phyloP scores from a whole-genome alignment of 2,888 invertebrate species.

The Aromia moschata region DNA sequence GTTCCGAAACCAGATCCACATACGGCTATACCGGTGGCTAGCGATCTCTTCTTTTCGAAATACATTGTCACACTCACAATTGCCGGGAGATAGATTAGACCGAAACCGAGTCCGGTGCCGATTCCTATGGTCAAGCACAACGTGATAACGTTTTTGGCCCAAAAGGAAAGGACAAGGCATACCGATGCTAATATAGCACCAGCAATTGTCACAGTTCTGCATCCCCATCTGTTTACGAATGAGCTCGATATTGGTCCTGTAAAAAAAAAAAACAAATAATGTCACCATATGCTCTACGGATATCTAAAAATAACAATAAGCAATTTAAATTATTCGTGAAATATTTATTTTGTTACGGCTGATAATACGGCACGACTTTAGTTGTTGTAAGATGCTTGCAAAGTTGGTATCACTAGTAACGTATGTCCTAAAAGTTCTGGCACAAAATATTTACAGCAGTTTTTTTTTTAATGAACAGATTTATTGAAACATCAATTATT shows the following conservation, averaged over 20 bases:
- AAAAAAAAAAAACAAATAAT: conserved; percentile 54
- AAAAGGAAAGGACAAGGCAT: conserved; percentile 83
- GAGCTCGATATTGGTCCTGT: conserved; percentile 97
- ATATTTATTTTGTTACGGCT: too few species aligned
- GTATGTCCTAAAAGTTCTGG: too few species aligned
- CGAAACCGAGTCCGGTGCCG: conserved; percentile 94
- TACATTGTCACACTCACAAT: conserved; percentile 98
- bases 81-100: conserved; percentile 96
- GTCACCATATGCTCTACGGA: too few species aligned
- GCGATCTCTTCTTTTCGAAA: conserved; percentile 92
- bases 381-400: too few species aligned
- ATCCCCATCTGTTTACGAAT: conserved; percentile 95
- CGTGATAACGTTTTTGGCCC: conserved; percentile 82
- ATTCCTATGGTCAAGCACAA: conserved; percentile 94
- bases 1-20: conserved; percentile 98
- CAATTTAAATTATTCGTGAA: too few species aligned
- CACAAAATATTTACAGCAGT: too few species aligned
- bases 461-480: too few species aligned
- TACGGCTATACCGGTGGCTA: conserved; percentile 96
- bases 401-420: too few species aligned
- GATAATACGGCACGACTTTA: too few species aligned
- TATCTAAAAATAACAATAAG: too few species aligned
- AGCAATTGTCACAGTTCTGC: conserved; percentile 87
- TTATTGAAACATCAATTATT: too few species aligned
- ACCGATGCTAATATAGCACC: conserved; percentile 82